A percentile compares a stretch with the other conserved stretches of the same genome.
Evolutionary conservation across 2,888 invertebrate genomes (phyloP).

Genomic region (Piscicola geometra): DNA sequence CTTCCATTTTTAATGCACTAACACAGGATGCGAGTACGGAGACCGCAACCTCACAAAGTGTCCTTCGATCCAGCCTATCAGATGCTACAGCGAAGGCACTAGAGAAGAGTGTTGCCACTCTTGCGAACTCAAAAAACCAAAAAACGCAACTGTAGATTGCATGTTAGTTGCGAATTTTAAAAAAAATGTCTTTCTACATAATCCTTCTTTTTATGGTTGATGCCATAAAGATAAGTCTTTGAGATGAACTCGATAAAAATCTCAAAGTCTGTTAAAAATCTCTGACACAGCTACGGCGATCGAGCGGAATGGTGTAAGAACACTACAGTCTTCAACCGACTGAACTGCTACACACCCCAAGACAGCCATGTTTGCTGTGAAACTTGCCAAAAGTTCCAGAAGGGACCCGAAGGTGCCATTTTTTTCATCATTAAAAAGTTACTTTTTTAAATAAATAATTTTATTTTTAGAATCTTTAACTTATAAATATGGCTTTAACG

Average conservation of each 20-base stretch:
- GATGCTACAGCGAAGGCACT: slow-evolving; percentile 18
- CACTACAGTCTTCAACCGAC: not conserved
- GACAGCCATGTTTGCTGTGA: slow-evolving; percentile 27
- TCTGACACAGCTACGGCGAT: slow-evolving; percentile 22
- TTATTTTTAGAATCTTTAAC: too few relatives aligned
- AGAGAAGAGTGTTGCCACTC: slow-evolving; percentile 20
- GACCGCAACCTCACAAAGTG: slow-evolving; percentile 21
- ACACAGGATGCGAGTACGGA: slow-evolving; percentile 35
- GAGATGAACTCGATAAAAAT: too few relatives aligned
- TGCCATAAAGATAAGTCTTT: too few relatives aligned
- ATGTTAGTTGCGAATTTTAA: slow-evolving; percentile 16
- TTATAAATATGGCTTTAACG: not conserved
- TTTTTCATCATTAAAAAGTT: too few relatives aligned
- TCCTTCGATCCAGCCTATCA: not conserved
- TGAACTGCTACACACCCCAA: slow-evolving; percentile 4
- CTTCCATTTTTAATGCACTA: not conserved
- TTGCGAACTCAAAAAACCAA: not conserved
- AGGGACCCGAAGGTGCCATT: slow-evolving; percentile 16
- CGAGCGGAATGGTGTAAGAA: slow-evolving; percentile 20
- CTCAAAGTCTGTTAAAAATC: too few relatives aligned
- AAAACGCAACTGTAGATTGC: not conserved
- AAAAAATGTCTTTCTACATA: too few relatives aligned
- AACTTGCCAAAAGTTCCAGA: slow-evolving; percentile 14
- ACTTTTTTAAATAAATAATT: not conserved
- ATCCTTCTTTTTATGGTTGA: too few relatives aligned